Evolutionary conservation across 2,888 invertebrate species (phyloP).

Genomic region (Latheticus oryzae): DNA sequence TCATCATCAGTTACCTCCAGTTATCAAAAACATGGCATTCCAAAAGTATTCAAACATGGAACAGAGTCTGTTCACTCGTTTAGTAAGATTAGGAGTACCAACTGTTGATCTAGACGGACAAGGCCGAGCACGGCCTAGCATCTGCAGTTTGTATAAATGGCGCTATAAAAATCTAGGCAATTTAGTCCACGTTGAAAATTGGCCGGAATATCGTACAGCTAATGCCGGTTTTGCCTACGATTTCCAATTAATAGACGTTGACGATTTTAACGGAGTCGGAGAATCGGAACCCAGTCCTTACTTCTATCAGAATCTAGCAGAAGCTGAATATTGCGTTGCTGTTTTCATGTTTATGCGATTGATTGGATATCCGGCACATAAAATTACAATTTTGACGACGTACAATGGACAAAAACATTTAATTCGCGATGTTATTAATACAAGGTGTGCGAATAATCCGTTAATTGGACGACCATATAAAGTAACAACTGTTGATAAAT

Average conservation of each 20-base stretch:
- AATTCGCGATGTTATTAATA: slow-evolving; percentile 94
- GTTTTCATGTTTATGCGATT: slow-evolving; percentile 99
- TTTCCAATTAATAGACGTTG: slow-evolving; percentile 96
- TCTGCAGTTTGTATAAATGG: slow-evolving; percentile 96
- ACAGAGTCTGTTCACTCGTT: slow-evolving; percentile 95
- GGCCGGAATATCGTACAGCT: slow-evolving; percentile 87
- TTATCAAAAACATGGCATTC: slow-evolving; percentile 99
- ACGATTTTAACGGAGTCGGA: slow-evolving; percentile 95
- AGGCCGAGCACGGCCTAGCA: slow-evolving; percentile 92
- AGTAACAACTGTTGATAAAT: slow-evolving; percentile 97
- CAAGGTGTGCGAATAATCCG: slow-evolving; percentile 93
- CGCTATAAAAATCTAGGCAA: slow-evolving; percentile 96
- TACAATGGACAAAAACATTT: slow-evolving; percentile 99
- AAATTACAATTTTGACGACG: slow-evolving; percentile 97
- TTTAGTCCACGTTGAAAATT: slow-evolving; percentile 85
- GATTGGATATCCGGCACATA: slow-evolving; percentile 95
- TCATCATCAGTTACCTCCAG: slow-evolving; percentile 98
- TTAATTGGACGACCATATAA: slow-evolving; percentile 94
- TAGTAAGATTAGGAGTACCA: slow-evolving; percentile 96
- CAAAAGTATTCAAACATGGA: slow-evolving; percentile 99
- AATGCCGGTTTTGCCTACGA: slow-evolving; percentile 95
- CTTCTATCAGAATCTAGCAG: slow-evolving; percentile 96
- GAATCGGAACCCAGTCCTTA: slow-evolving; percentile 98
- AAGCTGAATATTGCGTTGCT: slow-evolving; percentile 95
- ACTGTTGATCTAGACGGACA: slow-evolving; percentile 98